Evolutionary conservation across 2,888 invertebrate species (phyloP).

Genomic region (Sepiola atlantica): DNA sequence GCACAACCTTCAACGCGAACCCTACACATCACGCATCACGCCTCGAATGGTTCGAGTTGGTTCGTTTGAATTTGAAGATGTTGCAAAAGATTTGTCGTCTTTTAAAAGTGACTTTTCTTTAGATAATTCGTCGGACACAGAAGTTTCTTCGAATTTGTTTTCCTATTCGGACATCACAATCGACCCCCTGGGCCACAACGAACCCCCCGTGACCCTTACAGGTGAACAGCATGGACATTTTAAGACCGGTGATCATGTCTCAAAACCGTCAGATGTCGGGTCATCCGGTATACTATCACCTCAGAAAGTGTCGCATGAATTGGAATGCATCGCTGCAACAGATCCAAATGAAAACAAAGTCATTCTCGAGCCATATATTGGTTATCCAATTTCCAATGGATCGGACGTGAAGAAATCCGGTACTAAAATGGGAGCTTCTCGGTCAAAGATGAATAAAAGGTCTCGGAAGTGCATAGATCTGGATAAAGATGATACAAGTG

Average conservation of each 20-base stretch:
- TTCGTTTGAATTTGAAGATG: constrained; percentile 38
- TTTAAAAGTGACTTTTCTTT: constrained; percentile 38
- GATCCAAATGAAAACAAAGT: constrained; percentile 23
- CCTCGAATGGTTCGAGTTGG: neutral
- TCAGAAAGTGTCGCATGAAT: neutral
- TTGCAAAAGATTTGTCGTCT: constrained; percentile 24
- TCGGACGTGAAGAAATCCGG: neutral
- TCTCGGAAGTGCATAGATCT: neutral
- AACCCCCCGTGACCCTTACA: neutral
- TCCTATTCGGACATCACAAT: neutral
- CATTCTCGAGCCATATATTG: constrained; percentile 34
- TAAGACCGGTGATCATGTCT: neutral
- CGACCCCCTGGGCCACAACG: neutral
- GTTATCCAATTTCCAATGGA: neutral
- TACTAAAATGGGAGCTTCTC: neutral
- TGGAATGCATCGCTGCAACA: neutral
- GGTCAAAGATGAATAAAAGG: neutral
- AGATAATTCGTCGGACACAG: neutral
- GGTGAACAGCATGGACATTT: neutral
- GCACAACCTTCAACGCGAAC: neutral
- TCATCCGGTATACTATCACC: neutral
- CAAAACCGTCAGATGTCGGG: neutral
- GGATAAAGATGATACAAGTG: neutral
- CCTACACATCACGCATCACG: neutral
- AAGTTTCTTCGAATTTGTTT: neutral